Base-by-base conservation (phyloP, 2,888 invertebrate species). In the Polydesmus complanatus region DNA sequence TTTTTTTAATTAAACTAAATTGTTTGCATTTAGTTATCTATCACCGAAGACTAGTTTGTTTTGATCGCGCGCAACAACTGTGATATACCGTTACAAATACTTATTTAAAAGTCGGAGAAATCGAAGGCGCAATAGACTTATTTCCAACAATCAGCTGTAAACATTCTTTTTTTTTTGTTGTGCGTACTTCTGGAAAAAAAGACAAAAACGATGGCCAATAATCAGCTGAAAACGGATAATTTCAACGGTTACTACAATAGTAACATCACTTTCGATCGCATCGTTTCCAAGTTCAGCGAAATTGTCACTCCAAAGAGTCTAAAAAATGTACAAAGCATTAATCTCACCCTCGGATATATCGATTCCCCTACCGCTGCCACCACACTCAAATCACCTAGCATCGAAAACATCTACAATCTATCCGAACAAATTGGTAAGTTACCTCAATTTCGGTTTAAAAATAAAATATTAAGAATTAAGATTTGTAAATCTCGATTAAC, bases 351-450 rank as follows among this genome's bases (percentile, higher is more conserved):
- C 8, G 52, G 52, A 47, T 47, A 14, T 11, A 22, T 51, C 5
- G 51, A 19, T 8, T 54, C 23, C 21, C 54, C 54, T 25, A 11
- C 21, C 22, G 54, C 14, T 25, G 5, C 54, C 8, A 3, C 23
- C 18, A 54, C 14, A 22, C 27, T 27, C 1, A 48, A 47, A 51
- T 58, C 58, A 18, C 37, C 37, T 37, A 27, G n/a, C n/a, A n/a
- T n/a, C n/a, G n/a, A 27, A 26, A 51, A 26, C 19, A n/a, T 58
- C 23, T 22, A 58, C 50, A 58, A 52, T 27, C 21, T 58, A 14
- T 51, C 51, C 21, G 58, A 58, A 21, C 58, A 58, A 58, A 58
- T 58, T 27, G 58, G 58, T 58, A 54, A 56, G 25, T 48, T 22
- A 21, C 8, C 5, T 56, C 8, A 56, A 37, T 19, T 49, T 56